These are phyloP conservation scores for Hydrolagus affinis DNA, from an alignment of 2,113 vertebrate genomes.

Conservation along the genomic window DNA sequence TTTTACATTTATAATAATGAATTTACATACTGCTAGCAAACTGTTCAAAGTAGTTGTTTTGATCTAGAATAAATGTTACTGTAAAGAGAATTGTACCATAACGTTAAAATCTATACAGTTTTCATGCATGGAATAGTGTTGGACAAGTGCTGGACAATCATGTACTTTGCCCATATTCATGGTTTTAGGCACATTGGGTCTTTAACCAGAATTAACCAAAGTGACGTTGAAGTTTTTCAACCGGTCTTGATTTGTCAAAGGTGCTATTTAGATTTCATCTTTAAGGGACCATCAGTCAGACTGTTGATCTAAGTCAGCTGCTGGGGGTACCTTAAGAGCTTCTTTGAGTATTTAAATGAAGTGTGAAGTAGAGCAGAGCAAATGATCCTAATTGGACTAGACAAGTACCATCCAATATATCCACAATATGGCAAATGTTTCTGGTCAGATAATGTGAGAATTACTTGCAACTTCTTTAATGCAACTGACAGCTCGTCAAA, in stretches of 20 bases:
- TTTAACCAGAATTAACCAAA: background rate
- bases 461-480: background rate
- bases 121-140: too few species aligned
- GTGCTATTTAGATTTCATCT: too few species aligned
- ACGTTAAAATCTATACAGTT: too few species aligned
- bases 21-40: too few species aligned
- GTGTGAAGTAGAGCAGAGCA: background rate
- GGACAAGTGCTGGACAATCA: too few species aligned
- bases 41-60: too few species aligned
- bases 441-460: conserved; percentile 7
- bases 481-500: conserved; percentile 11
- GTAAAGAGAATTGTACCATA: too few species aligned
- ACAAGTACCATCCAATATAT: background rate
- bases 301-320: conserved; percentile 22
- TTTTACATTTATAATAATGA: too few species aligned
- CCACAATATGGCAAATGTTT: background rate
- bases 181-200: too few species aligned
- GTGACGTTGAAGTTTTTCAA: background rate
- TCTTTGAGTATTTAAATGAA: background rate
- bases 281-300: conserved; percentile 12
- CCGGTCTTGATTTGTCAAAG: background rate
- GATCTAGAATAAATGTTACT: too few species aligned
- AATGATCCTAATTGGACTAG: background rate
- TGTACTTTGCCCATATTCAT: too few species aligned
- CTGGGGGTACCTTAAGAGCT: conserved; percentile 17